A percentile compares a stretch with the other conserved stretches of the same genome.
Evolutionary conservation across 2,797 vertebrate species (phyloP).

Genomic region (Neoniphon sammara): DNA sequence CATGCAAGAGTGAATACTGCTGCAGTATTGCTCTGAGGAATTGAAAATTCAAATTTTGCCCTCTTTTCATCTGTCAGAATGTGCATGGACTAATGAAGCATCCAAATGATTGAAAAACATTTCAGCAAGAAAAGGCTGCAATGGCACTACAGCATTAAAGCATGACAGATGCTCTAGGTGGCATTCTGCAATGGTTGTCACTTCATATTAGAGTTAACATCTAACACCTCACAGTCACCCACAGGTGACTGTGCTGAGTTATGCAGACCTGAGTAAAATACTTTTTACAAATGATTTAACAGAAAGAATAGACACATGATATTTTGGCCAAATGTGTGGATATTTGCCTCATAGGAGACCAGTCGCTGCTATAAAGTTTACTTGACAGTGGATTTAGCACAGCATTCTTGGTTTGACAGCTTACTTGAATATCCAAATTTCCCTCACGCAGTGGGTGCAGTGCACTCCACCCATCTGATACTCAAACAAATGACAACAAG

Average conservation of each 20-base stretch:
- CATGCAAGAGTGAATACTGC: background rate
- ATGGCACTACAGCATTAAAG: background rate
- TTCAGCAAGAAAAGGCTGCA: background rate
- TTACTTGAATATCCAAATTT: background rate
- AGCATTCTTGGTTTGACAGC: background rate
- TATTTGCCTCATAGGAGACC: too few species aligned
- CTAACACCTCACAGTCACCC: too few species aligned
- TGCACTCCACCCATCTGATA: background rate
- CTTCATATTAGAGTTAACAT: too few species aligned
- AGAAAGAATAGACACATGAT: too few species aligned
- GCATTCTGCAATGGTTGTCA: too few species aligned
- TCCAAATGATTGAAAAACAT: background rate
- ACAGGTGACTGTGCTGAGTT: too few species aligned
- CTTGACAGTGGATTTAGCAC: background rate
- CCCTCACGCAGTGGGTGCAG: background rate
- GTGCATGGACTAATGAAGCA: background rate
- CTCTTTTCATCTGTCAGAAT: conserved; percentile 10
- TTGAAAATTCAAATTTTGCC: background rate
- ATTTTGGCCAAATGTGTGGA: too few species aligned
- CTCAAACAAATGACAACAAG: conserved; percentile 18
- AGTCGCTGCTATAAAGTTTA: too few species aligned
- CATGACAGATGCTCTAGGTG: too few species aligned
- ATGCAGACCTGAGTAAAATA: too few species aligned
- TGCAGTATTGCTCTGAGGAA: background rate
- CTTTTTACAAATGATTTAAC: too few species aligned